phyloP scores from a whole-genome alignment of 2,888 invertebrate genomes.

The Dromius quadrimaculatus region DNA sequence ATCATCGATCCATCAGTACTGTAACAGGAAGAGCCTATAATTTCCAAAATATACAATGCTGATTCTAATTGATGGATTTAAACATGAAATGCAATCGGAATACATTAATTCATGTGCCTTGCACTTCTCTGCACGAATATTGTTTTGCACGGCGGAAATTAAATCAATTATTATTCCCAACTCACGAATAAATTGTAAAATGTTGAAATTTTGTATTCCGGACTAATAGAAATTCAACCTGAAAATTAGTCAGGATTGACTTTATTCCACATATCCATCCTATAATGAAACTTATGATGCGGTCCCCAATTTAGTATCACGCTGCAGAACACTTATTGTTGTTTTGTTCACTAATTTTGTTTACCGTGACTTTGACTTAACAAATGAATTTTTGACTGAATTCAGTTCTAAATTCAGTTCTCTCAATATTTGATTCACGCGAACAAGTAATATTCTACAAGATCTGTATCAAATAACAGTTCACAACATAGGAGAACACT shows the following conservation, averaged over 20 bases:
- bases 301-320: too few species aligned
- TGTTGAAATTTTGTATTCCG: too few species aligned
- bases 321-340: too few species aligned
- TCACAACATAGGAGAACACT: conserved; percentile 35
- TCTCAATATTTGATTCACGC: conserved; percentile 22
- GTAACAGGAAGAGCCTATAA: conserved; percentile 40
- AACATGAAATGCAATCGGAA: conserved; percentile 55
- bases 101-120: conserved; percentile 53
- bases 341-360: too few species aligned
- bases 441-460: conserved; percentile 26
- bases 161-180: conserved; percentile 1
- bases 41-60: conserved; percentile 56
- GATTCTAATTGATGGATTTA: conserved; percentile 56
- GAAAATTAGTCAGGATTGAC: too few species aligned
- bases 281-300: too few species aligned
- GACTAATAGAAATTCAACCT: too few species aligned
- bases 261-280: too few species aligned
- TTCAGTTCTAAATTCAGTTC: too few species aligned
- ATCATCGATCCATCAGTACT: background rate
- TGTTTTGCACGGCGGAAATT: conserved; percentile 2
- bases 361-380: too few species aligned
- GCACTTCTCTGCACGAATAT: conserved; percentile 33
- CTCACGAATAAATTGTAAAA: background rate
- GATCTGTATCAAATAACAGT: conserved; percentile 45
- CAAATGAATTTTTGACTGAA: too few species aligned